These are phyloP conservation scores for Aphaenogaster rudis DNA, from an alignment of 1,140 invertebrate species.

Conservation along the genomic window DNA sequence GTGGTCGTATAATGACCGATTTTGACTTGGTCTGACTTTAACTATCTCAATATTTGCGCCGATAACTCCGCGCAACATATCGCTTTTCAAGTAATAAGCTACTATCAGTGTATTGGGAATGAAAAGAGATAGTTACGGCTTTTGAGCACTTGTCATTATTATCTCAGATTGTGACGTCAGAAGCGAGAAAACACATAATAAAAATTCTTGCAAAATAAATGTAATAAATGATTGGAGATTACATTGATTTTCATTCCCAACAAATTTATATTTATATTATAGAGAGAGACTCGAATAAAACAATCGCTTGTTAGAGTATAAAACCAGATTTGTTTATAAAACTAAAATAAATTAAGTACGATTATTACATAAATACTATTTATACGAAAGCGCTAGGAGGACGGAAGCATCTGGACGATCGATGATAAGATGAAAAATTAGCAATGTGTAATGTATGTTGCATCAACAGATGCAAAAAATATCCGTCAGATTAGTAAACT, in stretches of 20 bases:
- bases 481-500: not conserved
- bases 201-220: too few species aligned
- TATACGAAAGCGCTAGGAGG: slow-evolving; percentile 64
- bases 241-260: slow-evolving; percentile 31
- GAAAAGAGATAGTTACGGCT: not conserved
- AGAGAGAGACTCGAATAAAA: not conserved
- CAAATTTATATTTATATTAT: not conserved
- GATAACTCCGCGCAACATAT: not conserved
- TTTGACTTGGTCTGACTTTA: slow-evolving; percentile 10
- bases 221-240: not conserved
- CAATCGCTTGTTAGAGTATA: slow-evolving; percentile 15
- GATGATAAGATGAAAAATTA: slow-evolving; percentile 41
- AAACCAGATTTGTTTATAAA: slow-evolving; percentile 74
- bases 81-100: not conserved
- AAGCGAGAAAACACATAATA: too few species aligned
- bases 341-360: slow-evolving; percentile 75
- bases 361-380: slow-evolving; percentile 73
- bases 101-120: slow-evolving; percentile 15
- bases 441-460: not conserved
- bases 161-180: too few species aligned
- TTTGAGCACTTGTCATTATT: too few species aligned
- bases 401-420: slow-evolving; percentile 69
- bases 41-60: not conserved
- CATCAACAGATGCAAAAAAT: not conserved
- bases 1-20: not conserved